Conservation (phyloP, 2,113 vertebrate genomes). For the Ophiodon elongatus region DNA sequence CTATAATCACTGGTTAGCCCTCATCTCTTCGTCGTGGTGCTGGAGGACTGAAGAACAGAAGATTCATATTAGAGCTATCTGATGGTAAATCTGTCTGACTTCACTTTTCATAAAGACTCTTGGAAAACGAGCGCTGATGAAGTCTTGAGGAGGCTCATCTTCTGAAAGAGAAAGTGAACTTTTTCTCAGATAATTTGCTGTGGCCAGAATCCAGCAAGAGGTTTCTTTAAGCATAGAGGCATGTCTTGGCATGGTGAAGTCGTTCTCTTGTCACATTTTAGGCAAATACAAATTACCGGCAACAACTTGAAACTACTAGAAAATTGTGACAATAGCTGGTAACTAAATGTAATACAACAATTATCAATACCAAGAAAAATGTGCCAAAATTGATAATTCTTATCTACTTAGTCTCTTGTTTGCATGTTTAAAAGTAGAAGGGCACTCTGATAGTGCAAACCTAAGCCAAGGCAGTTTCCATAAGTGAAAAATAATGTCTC, state of each 20-base stretch:
- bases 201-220: background rate
- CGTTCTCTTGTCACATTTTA: background rate
- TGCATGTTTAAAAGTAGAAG: too few relatives aligned
- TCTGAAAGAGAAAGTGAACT: background rate
- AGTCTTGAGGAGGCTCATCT: background rate
- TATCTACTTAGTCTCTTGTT: too few relatives aligned
- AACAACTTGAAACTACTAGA: background rate
- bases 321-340: background rate
- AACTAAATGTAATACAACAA: background rate
- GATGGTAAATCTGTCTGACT: slow-evolving; percentile 39
- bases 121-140: background rate
- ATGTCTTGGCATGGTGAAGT: background rate
- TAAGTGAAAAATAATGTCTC: background rate
- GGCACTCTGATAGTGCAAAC: too few relatives aligned
- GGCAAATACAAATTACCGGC: background rate
- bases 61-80: slow-evolving; percentile 57
- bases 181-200: background rate
- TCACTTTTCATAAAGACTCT: slow-evolving; percentile 11
- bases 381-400: too few relatives aligned
- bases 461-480: too few relatives aligned
- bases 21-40: slow-evolving; percentile 18
- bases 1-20: slow-evolving; percentile 45
- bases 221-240: background rate
- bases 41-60: slow-evolving; percentile 11
- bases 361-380: background rate